Base-by-base conservation (phyloP, 2,797 vertebrate species). In the Cossypha caffra region DNA sequence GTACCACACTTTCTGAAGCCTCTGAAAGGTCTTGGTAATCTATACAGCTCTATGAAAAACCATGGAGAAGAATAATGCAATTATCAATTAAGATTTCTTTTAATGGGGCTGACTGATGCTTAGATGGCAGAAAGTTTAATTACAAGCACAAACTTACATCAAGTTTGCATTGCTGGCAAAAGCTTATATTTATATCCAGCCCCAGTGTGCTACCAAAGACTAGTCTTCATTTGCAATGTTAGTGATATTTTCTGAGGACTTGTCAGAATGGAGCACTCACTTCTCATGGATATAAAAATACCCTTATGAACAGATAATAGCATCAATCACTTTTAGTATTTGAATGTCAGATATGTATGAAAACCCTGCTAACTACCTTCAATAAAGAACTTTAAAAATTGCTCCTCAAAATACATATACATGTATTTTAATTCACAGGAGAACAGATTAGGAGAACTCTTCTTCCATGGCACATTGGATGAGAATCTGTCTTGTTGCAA, bases 401-500 rank as follows among this genome's bases (percentile, higher is more conserved):
- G 88, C 91, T 96, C 71, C 79, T 71, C 86, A 83, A 97, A 86
- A 96, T 82, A 69, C 69, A 95, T 93, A 94, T 73, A 90, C 26
- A 55, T 73, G 72, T 97, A 95, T 97, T 96, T 97, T 97, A 98
- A 98, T 97, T 96, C 85, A 86, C 69, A 92, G 68, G 94, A 97
- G 95, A 96, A 96, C 76, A 98, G 97, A 98, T 98, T 98, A 98
- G 96, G 97, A 98, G 96, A 98, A 97, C 25, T 55, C 91, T 97
- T 90, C 76, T 90, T 79, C 86, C 66, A 47, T 86, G 92, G 94
- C 95, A 97, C 45, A 40, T 74, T 92, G 90, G 83, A 94, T 96
- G 85, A 97, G 93, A 97, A 97, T 97, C 96, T 98, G 97, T 98
- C 97, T 98, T 97, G 95, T 82, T 98, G 96, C 97, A 98, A 98